phyloP scores from a whole-genome alignment of 2,888 invertebrate species.

The Cremastobaeus sp. region DNA sequence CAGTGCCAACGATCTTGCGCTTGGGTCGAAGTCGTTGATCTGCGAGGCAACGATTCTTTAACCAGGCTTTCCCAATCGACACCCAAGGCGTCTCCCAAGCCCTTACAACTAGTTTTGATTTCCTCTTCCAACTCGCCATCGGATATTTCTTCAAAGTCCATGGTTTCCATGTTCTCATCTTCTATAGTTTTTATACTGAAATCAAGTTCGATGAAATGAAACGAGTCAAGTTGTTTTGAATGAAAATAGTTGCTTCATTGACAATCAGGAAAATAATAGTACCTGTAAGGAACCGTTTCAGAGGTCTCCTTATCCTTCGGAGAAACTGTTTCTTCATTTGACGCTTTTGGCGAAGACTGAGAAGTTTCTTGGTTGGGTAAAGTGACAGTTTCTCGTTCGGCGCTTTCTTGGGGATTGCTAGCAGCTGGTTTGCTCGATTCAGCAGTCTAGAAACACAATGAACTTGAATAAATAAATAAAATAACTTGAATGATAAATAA shows the following conservation, averaged over 20 bases:
- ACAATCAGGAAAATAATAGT: conserved; percentile 13
- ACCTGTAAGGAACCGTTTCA: conserved; percentile 62
- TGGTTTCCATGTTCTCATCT: conserved; percentile 85
- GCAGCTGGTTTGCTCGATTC: conserved; percentile 35
- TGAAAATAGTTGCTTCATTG: background rate
- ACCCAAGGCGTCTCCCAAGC: conserved; percentile 94
- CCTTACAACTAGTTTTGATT: conserved; percentile 82
- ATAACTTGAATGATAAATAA: background rate
- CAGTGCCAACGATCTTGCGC: conserved; percentile 90
- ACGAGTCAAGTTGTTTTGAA: no score
- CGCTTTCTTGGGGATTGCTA: conserved; percentile 46
- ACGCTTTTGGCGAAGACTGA: conserved; percentile 69
- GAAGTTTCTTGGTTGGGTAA: conserved; percentile 69
- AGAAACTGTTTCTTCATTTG: conserved; percentile 70
- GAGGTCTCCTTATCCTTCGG: conserved; percentile 67
- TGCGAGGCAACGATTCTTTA: conserved; percentile 84
- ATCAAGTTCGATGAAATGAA: no score
- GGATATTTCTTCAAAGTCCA: conserved; percentile 94
- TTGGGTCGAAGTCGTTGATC: conserved; percentile 71
- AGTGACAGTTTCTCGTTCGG: conserved; percentile 63
- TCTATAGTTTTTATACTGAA: conserved; percentile 80
- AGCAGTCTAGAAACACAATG: conserved; percentile 19
- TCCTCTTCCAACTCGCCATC: conserved; percentile 94
- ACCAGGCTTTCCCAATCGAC: conserved; percentile 96
- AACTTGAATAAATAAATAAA: background rate